Percentiles rank a stretch among this genome's conserved stretches.
These are phyloP conservation scores for Mobula birostris DNA, from an alignment of 2,113 vertebrate species.

Conservation along the genomic window DNA sequence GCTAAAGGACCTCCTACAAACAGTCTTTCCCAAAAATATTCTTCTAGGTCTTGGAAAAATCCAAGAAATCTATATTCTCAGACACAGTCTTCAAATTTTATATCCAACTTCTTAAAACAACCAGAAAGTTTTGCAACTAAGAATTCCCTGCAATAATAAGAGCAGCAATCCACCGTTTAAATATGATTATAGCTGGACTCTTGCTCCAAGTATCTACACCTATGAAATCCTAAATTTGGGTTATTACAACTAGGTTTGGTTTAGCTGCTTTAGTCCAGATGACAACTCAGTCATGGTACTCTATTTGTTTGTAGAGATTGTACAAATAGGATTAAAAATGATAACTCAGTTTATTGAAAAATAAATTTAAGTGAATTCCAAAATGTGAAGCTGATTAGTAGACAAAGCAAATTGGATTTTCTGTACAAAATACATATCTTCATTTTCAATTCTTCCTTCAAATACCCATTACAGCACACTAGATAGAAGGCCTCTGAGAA, in stretches of 20 bases:
- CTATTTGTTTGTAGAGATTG: slow-evolving; percentile 24
- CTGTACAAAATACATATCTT: not conserved
- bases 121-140: not conserved
- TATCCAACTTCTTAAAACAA: not conserved
- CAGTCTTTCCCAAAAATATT: not conserved
- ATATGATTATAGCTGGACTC: too few relatives aligned
- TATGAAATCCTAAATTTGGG: not conserved
- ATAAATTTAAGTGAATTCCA: not conserved
- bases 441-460: slow-evolving; percentile 12
- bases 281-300: not conserved
- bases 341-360: slow-evolving; percentile 20
- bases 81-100: not conserved
- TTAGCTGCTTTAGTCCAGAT: not conserved
- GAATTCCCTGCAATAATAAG: not conserved
- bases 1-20: not conserved
- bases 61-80: not conserved
- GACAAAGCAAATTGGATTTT: not conserved
- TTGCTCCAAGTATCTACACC: not conserved
- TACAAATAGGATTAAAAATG: slow-evolving; percentile 30
- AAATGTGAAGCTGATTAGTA: not conserved
- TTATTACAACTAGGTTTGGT: not conserved
- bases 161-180: not conserved
- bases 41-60: not conserved
- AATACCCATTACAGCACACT: not conserved
- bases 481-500: not conserved